Conservation (phyloP, 2,797 vertebrate species). For the Danio tinwini region DNA sequence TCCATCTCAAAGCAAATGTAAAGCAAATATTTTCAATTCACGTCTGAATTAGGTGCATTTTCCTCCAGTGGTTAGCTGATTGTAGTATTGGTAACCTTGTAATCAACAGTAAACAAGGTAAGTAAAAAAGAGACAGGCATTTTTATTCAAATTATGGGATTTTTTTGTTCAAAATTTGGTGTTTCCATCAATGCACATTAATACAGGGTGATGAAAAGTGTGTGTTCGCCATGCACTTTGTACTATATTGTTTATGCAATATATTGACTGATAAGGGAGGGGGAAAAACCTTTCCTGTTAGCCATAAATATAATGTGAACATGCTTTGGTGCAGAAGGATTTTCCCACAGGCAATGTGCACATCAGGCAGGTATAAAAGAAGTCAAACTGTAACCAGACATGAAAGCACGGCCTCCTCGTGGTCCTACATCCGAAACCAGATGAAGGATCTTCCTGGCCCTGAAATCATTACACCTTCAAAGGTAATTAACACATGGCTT, state of each 20-base stretch:
- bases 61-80: too few relatives aligned
- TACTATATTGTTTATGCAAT: background rate
- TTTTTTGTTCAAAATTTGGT: too few relatives aligned
- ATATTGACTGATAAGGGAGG: background rate
- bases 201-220: too few relatives aligned
- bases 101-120: too few relatives aligned
- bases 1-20: too few relatives aligned
- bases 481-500: conserved; percentile 85
- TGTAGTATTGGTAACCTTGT: too few relatives aligned
- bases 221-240: too few relatives aligned
- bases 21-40: too few relatives aligned
- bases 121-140: too few relatives aligned
- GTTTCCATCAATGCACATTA: too few relatives aligned
- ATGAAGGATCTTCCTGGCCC: conserved; percentile 76
- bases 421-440: conserved; percentile 74
- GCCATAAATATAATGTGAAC: background rate
- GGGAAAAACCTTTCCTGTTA: background rate
- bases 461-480: conserved; percentile 83
- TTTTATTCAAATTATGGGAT: too few relatives aligned
- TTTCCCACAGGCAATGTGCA: conserved; percentile 23
- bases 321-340: conserved; percentile 3
- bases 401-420: conserved; percentile 75
- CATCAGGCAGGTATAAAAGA: conserved; percentile 47
- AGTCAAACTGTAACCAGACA: conserved; percentile 71
- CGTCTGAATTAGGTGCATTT: too few relatives aligned